Conservation (phyloP, 1,140 invertebrate genomes). For the Gonatopus flavifemur region DNA sequence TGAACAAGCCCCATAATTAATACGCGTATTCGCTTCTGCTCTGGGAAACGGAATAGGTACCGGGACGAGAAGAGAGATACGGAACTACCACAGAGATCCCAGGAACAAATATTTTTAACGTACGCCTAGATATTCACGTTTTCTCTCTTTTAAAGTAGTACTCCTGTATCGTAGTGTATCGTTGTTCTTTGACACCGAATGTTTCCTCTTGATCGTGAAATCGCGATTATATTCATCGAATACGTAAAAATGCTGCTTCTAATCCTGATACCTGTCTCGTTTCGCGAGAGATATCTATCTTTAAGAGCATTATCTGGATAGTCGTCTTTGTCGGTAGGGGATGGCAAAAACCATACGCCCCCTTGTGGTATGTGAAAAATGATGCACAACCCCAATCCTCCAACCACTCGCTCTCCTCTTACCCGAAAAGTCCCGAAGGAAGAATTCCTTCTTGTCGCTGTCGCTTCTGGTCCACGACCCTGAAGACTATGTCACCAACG, state of each 20-base stretch:
- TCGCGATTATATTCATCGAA: no score
- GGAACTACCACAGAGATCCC: no score
- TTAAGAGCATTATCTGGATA: slow-evolving; percentile 57
- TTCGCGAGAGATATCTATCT: slow-evolving; percentile 52
- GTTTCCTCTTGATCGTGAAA: no score
- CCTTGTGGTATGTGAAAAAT: slow-evolving; percentile 57
- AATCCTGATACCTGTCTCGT: slow-evolving; percentile 47
- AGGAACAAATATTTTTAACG: slow-evolving; percentile 48
- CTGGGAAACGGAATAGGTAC: slow-evolving; percentile 33
- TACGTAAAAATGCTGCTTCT: no score
- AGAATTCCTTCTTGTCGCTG: slow-evolving; percentile 31
- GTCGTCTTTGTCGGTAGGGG: slow-evolving; percentile 33
- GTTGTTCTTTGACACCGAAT: slow-evolving; percentile 6
- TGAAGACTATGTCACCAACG: slow-evolving; percentile 34
- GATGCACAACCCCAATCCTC: slow-evolving; percentile 54
- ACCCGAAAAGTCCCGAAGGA: slow-evolving; percentile 48
- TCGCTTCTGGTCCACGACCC: slow-evolving; percentile 24
- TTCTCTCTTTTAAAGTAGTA: no score
- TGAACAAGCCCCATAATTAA: slow-evolving; percentile 57
- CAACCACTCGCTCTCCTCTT: slow-evolving; percentile 22
- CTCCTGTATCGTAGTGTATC: neutral
- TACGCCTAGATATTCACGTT: slow-evolving; percentile 23
- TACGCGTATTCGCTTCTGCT: slow-evolving; percentile 51
- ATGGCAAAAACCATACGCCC: slow-evolving; percentile 54
- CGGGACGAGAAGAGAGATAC: slow-evolving; percentile 37